Base-by-base conservation (phyloP, 2,797 vertebrate genomes). In the Agapornis canus region DNA sequence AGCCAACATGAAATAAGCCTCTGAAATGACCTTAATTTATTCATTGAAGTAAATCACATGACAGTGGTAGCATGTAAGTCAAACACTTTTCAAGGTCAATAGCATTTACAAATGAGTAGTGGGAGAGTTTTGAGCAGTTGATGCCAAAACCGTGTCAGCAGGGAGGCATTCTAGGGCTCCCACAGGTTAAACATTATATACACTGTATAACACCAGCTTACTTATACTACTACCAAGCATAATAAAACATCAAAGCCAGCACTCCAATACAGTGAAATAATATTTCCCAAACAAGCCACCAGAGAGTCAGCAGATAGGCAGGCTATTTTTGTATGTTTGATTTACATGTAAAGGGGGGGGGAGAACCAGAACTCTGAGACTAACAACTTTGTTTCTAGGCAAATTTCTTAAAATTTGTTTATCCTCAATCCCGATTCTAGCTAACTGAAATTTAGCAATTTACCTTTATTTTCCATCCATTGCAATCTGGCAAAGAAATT, bases 121-220 rank as follows among this genome's bases (percentile, higher is more conserved):
- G 27, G 59, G 17, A 88, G 59, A 59, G 32, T 48, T 83, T 79
- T 37, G 42, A 92, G 63, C 20, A 22, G 22, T 39, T 72, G 17
- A 15, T 80, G 45, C 47, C 45, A 70, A 72, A 88, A 49, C 19
- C 19, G 43, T 73, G 81, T 93, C 63, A 94, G 56, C 82, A 80
- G 61, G 54, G 64, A 86, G 9, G 45, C 69, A 72, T 82, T 79
- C 63, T 87, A 51, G 49, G 89, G 57, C 86, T 88, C 56, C 25
- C 64, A 52, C 54, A 45, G 63, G 87, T 96, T 96, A 96, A 97
- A 95, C 60, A 96, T 96, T 96, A 95, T 27, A 52, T 65, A 47
- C 17, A 66, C 43, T 2, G 0, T 64, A 60, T 71, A 96, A 87
- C 6, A 75, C 27, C 29, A 48, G 57, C 32, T 86, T 76, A 70